A percentile compares a stretch with the other conserved stretches of the same genome.
Evolutionary conservation across 2,888 invertebrate species (phyloP).

Genomic region (Spisula solida): DNA sequence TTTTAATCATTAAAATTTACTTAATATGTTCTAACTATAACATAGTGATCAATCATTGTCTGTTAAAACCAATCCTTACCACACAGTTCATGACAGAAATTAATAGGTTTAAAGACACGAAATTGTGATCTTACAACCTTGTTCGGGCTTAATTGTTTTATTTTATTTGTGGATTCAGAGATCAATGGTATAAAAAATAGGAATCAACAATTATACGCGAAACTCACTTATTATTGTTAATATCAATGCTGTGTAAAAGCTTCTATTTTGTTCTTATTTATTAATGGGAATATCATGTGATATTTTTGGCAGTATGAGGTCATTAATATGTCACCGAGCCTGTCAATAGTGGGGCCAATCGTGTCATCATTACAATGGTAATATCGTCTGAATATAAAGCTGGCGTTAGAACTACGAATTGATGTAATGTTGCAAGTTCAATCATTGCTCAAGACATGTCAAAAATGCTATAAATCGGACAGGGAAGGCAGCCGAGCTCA

Average conservation of each 20-base stretch:
- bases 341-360: too few species aligned
- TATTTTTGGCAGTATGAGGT: neutral
- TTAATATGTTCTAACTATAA: too few species aligned
- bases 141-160: neutral
- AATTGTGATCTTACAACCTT: neutral
- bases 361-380: too few species aligned
- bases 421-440: too few species aligned
- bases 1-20: too few species aligned
- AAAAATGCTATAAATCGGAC: too few species aligned
- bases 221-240: neutral
- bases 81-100: constrained; percentile 18
- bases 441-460: too few species aligned
- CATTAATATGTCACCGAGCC: too few species aligned
- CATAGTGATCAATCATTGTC: constrained; percentile 35
- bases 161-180: neutral
- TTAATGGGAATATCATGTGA: neutral
- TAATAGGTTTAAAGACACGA: constrained; percentile 10
- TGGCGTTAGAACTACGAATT: too few species aligned
- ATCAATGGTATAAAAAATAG: neutral
- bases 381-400: too few species aligned
- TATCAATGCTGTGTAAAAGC: neutral
- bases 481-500: too few species aligned
- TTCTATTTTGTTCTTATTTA: neutral
- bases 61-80: constrained; percentile 4
- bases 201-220: neutral